Conservation (phyloP, 2,113 vertebrate species). For the Thryonomys swinderianus region DNA sequence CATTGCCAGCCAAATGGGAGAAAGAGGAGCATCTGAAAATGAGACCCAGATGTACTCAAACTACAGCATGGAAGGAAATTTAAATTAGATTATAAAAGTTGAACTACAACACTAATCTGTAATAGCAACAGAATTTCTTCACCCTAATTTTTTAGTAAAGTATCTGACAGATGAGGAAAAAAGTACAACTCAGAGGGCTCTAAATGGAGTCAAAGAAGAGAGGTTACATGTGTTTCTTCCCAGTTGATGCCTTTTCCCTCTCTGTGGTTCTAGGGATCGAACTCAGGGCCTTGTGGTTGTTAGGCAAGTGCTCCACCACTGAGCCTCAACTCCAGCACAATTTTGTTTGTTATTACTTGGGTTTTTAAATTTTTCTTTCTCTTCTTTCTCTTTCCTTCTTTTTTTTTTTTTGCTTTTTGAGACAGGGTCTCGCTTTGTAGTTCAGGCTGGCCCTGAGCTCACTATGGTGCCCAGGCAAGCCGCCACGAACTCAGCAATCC, state of each 20-base stretch:
- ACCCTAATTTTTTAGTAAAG: not conserved
- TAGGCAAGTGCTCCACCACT: not conserved
- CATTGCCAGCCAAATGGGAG: not conserved
- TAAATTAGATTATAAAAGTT: conserved; percentile 8
- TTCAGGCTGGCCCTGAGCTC: no score
- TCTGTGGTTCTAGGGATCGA: not conserved
- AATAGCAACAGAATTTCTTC: not conserved
- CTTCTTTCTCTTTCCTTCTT: not conserved
- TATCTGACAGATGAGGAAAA: not conserved
- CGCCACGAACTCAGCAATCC: no score
- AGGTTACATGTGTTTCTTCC: not conserved
- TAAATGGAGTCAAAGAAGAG: not conserved
- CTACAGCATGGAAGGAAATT: not conserved
- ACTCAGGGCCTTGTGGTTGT: not conserved
- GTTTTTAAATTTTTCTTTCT: no score
- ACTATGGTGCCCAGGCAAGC: no score
- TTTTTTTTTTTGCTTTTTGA: no score
- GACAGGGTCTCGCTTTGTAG: no score
- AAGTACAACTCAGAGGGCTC: not conserved
- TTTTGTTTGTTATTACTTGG: not conserved
- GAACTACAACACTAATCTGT: conserved; percentile 29
- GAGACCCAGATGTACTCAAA: conserved; percentile 39
- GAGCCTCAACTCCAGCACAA: not conserved
- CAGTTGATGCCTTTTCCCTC: not conserved
- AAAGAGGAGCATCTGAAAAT: not conserved